These are phyloP conservation scores for Perizoma flavofasciatum DNA, from an alignment of 2,888 invertebrate genomes.

Conservation along the genomic window DNA sequence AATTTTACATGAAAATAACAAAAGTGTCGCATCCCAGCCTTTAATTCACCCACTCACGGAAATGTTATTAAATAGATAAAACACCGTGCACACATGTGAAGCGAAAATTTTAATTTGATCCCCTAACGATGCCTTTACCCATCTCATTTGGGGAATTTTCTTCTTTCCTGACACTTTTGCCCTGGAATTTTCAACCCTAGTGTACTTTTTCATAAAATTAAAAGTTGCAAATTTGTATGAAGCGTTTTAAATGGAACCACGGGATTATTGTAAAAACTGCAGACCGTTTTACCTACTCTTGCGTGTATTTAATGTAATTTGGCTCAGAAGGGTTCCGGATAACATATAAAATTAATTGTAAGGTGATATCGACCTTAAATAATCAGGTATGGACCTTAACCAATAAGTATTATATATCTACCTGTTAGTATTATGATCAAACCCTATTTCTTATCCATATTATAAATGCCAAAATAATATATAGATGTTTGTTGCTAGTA, in stretches of 20 bases:
- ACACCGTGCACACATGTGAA: conserved; percentile 44
- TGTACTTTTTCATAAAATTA: background rate
- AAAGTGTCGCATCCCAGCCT: conserved; percentile 20
- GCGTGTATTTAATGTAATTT: conserved; percentile 37
- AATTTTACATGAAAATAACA: conserved; percentile 22
- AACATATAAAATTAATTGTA: conserved; percentile 21
- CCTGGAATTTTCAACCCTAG: conserved; percentile 27
- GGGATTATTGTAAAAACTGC: conserved; percentile 41
- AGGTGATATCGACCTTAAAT: conserved; percentile 13
- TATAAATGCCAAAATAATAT: no score
- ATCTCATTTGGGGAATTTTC: conserved; percentile 45
- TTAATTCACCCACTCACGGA: conserved; percentile 24
- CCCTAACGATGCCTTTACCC: conserved; percentile 47
- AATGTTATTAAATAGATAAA: conserved; percentile 41
- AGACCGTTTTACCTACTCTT: conserved; percentile 1
- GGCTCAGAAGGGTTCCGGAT: conserved; percentile 33
- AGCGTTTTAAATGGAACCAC: conserved; percentile 33
- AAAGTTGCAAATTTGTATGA: conserved; percentile 3
- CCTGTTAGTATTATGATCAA: background rate
- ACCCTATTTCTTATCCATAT: no score
- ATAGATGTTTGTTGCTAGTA: no score
- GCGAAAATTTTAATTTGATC: conserved; percentile 54
- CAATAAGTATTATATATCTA: background rate
- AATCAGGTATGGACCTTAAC: background rate
- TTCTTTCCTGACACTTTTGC: background rate